Evolutionary conservation across 2,113 vertebrate species (phyloP).

Genomic region (Condylura cristata): DNA sequence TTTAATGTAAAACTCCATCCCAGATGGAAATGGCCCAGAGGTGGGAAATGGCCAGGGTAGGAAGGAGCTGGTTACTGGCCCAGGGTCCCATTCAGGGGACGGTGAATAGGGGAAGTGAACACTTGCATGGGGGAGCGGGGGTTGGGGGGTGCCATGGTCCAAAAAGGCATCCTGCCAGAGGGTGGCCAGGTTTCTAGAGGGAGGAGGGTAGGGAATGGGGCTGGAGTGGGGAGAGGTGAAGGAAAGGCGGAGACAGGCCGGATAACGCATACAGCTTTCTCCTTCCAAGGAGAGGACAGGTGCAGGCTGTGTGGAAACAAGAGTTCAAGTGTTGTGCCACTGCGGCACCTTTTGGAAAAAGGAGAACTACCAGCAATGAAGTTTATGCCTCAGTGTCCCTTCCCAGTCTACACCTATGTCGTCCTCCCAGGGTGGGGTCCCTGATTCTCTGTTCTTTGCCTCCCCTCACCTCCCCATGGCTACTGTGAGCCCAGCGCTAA

Average conservation of each 20-base stretch:
- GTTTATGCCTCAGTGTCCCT: background rate
- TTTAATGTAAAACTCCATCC: background rate
- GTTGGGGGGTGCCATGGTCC: too few species aligned
- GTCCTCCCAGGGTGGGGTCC: background rate
- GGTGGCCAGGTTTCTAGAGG: background rate
- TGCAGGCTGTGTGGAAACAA: too few species aligned
- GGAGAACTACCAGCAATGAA: background rate
- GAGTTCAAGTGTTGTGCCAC: background rate
- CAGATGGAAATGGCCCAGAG: background rate
- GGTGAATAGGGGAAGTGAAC: background rate
- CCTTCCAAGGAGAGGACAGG: background rate
- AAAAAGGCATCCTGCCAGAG: background rate
- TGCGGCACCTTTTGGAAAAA: background rate
- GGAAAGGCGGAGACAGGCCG: background rate
- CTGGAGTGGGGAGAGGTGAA: background rate
- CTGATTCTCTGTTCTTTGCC: background rate
- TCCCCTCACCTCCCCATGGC: background rate
- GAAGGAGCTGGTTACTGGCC: background rate
- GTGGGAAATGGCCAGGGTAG: background rate
- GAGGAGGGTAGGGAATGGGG: background rate
- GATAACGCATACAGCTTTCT: background rate
- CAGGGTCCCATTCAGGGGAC: background rate
- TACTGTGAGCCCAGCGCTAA: rapidly evolving
- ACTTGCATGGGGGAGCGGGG: too few species aligned
- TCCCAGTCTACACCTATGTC: rapidly evolving